Conservation (phyloP, 2,113 vertebrate genomes). For the Calyptomena viridis region DNA sequence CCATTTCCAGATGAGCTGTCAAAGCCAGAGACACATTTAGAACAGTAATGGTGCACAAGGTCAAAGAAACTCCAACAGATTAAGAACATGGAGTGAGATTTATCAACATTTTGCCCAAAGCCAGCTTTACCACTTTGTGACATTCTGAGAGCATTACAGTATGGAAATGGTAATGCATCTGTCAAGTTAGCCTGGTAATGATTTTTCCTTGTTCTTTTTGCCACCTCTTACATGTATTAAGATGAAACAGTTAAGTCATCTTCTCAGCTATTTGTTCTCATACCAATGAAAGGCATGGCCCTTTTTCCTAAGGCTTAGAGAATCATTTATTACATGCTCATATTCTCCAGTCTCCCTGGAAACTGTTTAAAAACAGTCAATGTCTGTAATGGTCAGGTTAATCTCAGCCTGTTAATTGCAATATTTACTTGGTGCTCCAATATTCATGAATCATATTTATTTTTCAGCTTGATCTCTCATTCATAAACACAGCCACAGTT, state of each 20-base stretch:
- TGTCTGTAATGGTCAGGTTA: neutral
- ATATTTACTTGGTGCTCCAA: neutral
- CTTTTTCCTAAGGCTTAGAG: neutral
- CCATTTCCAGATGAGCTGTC: slow-evolving; percentile 15
- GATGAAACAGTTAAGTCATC: neutral
- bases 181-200: neutral
- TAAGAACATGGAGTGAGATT: neutral
- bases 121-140: neutral
- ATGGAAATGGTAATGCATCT: neutral
- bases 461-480: neutral
- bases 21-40: slow-evolving; percentile 3
- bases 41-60: neutral
- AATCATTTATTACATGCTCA: neutral
- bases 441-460: neutral
- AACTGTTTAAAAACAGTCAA: slow-evolving; percentile 28
- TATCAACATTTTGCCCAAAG: neutral
- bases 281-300: slow-evolving; percentile 3
- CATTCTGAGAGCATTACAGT: neutral
- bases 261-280: slow-evolving; percentile 6
- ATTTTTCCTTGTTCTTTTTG: neutral
- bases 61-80: neutral
- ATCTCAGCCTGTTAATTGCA: neutral
- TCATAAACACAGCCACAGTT: neutral
- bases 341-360: neutral
- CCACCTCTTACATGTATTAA: neutral